phyloP scores from a whole-genome alignment of 2,113 vertebrate species.

The Mesocricetus auratus region DNA sequence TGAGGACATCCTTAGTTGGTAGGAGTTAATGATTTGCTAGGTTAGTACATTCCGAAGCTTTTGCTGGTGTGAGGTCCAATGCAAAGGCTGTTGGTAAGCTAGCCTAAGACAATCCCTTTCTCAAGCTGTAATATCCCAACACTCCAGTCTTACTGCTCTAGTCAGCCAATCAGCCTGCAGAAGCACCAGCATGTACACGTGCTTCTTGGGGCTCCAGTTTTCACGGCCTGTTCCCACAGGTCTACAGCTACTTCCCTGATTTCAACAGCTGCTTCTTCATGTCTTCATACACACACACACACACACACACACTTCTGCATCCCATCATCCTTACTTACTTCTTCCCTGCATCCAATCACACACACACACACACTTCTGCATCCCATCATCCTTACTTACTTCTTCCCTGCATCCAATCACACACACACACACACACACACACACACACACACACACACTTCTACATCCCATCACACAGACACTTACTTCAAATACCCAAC shows the following conservation, averaged over 20 bases:
- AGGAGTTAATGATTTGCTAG: background rate
- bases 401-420: too few species aligned
- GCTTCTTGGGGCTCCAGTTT: background rate
- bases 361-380: background rate
- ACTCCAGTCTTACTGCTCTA: background rate
- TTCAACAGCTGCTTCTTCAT: background rate
- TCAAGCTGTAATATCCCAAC: background rate
- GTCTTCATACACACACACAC: background rate
- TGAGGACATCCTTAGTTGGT: background rate
- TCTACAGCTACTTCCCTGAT: too few species aligned
- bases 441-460: background rate
- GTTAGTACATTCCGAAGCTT: background rate
- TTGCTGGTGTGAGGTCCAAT: background rate
- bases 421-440: background rate
- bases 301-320: background rate
- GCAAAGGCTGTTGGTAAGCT: background rate
- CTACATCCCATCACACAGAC: background rate
- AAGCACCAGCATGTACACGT: accelerated
- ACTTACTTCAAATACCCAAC: background rate
- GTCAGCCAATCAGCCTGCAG: background rate
- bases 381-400: background rate
- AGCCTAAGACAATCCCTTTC: background rate
- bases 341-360: too few species aligned
- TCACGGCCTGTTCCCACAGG: background rate
- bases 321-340: background rate